phyloP scores from a whole-genome alignment of 1,140 invertebrate genomes.

The Drosophila aff. region DNA sequence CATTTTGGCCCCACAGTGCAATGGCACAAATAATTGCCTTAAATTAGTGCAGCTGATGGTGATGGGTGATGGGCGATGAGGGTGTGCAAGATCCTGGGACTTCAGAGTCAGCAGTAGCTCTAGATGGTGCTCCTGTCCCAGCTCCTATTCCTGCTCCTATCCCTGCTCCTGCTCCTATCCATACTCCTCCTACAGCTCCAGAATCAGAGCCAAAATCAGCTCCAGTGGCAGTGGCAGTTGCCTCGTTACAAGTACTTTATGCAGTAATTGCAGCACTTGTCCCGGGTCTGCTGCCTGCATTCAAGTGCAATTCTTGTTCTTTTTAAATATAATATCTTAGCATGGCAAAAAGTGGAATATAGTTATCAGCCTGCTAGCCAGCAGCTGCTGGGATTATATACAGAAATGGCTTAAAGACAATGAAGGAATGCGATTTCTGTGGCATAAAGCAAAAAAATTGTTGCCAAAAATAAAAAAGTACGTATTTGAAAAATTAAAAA shows the following conservation, averaged over 20 bases:
- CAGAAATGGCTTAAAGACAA: conserved; percentile 26
- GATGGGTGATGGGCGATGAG: conserved; percentile 11
- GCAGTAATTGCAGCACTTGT: conserved; percentile 82
- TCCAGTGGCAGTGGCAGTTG: conserved; percentile 58
- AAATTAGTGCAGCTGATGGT: conserved; percentile 66
- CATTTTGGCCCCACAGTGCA: conserved; percentile 44
- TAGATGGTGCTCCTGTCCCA: not conserved
- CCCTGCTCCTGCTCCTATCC: not conserved
- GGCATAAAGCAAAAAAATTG: not conserved
- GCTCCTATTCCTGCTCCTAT: too few relatives aligned
- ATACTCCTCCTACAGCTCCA: not conserved
- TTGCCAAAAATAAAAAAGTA: not conserved
- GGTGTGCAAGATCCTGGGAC: not conserved
- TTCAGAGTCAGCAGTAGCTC: not conserved
- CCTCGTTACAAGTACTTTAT: conserved; percentile 80
- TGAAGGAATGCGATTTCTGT: conserved; percentile 15
- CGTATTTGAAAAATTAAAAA: not conserved
- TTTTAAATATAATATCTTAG: conserved; percentile 34
- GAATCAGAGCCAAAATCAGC: conserved; percentile 23
- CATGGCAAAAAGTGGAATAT: conserved; percentile 45
- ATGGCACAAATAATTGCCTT: conserved; percentile 79
- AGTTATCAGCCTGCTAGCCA: conserved; percentile 14
- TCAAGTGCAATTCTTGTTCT: conserved; percentile 71
- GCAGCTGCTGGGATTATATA: conserved; percentile 4
- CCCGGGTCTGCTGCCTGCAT: conserved; percentile 50